Evolutionary conservation across 1,140 invertebrate species (phyloP), one percentile per base, ranked within the genome.

Genomic region (Belonocnema kinseyi): DNA sequence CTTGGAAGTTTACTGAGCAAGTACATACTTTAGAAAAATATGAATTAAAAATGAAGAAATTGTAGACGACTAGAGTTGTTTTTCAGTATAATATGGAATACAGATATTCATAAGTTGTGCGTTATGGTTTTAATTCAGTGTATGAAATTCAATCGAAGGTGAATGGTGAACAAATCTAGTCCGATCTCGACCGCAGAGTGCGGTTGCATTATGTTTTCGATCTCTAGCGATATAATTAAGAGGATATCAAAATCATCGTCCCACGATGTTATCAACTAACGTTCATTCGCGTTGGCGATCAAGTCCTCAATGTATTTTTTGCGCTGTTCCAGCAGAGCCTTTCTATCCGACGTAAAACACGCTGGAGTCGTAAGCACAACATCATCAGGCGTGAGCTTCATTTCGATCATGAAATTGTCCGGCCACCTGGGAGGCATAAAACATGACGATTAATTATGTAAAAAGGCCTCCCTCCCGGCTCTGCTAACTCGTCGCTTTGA

Each of bases 351-450:
- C 46, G 74, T 75, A 72, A 86, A 87, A 78, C 84, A 88, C 56
- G 76, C 73, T 16, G 88, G 87, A 72, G 83, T 81, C 46, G 79
- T 80, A 71, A 88, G 79, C 51, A 83, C 81, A 56, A 88, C 80
- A 75, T 91, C 90, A 66, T 87, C 85, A 13, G 92, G 93, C 26
- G 93, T 93, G 56, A 93, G 86, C 85, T 94, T 94, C 81, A 94
- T 82, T 84, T 93, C 88, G 53, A 92, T 89, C 74, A 94, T 82
- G n/a, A 93, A 86, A 83, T 94, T 91, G 81, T 93, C 93, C 75
- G 93, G 92, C 88, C 93, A 94, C 77, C 94, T 94, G 58, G 33
- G 79, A 73, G 73, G 72, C 56, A 80, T 72, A 71, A 76, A 72
- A 66, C 81, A 80, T 79, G 72, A 83, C 77, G 16, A 58, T 50